Evolutionary conservation across 2,797 vertebrate genomes (phyloP), one percentile per base, ranked within the genome.

Genomic region (Meda fulgida): DNA sequence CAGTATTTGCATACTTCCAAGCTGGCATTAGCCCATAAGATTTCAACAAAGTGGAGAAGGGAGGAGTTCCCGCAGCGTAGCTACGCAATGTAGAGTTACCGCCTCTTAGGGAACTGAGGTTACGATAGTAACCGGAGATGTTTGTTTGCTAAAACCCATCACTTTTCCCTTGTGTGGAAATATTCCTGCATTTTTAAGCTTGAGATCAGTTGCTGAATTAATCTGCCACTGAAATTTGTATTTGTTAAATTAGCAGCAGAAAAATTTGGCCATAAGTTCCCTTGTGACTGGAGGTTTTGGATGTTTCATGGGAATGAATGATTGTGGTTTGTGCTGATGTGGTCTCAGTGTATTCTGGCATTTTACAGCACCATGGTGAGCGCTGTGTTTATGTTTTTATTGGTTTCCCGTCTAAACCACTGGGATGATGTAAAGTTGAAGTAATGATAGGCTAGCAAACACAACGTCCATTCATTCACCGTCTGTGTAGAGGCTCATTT

Each of bases 391-490:
- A 78, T 73, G 43, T 84, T 48, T 81, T 53, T 48, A 84, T 70
- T 82, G 80, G 78, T 80, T 92, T 88, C 89, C 85, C 79, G 63
- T 55, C 91, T 90, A 92, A 93, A 93, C 90, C 86, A 81, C 91
- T 86, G 58, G 75, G 34, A 85, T 89, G 80, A 94, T 91, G 89
- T 93, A 89, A 92, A 80, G 84, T 90, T 77, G 86, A 90, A 90
- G 90, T 92, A 85, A 87, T 90, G 90, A 91, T 89, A 87, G 71
- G 72, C 26, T 83, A 88, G 88, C 85, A 85, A 90, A 90, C 91
- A 91, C 90, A 84, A 89, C 80, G 89, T 89, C 90, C 87, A 90
- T 93, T 94, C 89, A 91, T 92, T 94, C 90, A 91, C 91, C 84
- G 69, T 51, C 78, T 81, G 76, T 87, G 84, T 77, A 88, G 89